phyloP scores from a whole-genome alignment of 2,888 invertebrate species.

The Strigamia maritima region DNA sequence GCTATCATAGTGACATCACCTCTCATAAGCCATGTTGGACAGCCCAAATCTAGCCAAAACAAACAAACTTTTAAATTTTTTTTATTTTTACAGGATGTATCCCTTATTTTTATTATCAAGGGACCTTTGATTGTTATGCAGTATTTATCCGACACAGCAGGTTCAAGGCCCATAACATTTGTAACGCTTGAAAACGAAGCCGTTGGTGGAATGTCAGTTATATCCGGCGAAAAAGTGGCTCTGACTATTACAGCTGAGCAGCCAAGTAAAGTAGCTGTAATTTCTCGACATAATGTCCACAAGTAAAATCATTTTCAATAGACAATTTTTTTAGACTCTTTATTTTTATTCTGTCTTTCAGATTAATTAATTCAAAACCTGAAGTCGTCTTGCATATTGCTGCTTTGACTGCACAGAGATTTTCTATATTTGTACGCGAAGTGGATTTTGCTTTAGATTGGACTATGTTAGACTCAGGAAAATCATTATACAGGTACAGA shows the following conservation, averaged over 20 bases:
- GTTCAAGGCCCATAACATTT: slow-evolving; percentile 15
- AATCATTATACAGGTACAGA: slow-evolving; percentile 73
- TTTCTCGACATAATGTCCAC: slow-evolving; percentile 78
- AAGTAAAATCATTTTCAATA: slow-evolving; percentile 57
- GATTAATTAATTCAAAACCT: slow-evolving; percentile 58
- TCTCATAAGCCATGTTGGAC: no score
- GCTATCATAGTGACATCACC: no score
- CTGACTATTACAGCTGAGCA: slow-evolving; percentile 88
- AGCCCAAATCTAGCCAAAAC: no score
- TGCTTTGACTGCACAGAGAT: slow-evolving; percentile 78
- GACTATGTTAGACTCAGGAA: slow-evolving; percentile 92
- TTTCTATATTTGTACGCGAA: slow-evolving; percentile 94
- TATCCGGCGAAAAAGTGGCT: slow-evolving; percentile 95
- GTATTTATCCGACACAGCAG: slow-evolving; percentile 49
- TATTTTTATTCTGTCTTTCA: neutral
- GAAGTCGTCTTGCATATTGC: slow-evolving; percentile 85
- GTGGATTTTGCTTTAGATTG: slow-evolving; percentile 72
- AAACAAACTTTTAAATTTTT: no score
- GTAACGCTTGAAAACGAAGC: slow-evolving; percentile 82
- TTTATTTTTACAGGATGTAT: slow-evolving; percentile 89
- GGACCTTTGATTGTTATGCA: slow-evolving; percentile 83
- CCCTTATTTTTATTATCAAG: slow-evolving; percentile 79
- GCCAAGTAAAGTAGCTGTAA: slow-evolving; percentile 75
- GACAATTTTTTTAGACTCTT: neutral
- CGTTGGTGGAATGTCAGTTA: slow-evolving; percentile 87